phyloP scores from a whole-genome alignment of 2,888 invertebrate species.

The Ischnura elegans region DNA sequence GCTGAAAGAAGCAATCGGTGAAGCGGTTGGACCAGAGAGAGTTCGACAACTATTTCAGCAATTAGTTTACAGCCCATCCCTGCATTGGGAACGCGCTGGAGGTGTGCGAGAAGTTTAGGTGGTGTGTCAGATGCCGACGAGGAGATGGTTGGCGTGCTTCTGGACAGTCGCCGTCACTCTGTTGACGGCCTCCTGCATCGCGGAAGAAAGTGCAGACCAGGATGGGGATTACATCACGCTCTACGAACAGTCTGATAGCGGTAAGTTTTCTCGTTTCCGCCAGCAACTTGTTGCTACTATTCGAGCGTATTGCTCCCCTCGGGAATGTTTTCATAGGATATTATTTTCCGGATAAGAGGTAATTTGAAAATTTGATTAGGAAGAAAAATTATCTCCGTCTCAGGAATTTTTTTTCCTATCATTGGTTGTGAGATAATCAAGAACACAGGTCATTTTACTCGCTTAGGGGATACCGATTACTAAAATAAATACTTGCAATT shows the following conservation, averaged over 20 bases:
- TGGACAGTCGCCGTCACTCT: neutral
- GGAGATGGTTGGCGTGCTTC: neutral
- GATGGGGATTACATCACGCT: neutral
- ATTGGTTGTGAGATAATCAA: too few species aligned
- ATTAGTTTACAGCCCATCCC: too few species aligned
- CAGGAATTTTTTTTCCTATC: too few species aligned
- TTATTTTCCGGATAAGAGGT: too few species aligned
- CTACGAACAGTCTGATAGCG: neutral
- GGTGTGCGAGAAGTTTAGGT: neutral
- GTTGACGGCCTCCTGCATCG: neutral
- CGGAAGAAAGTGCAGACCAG: neutral
- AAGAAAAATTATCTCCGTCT: too few species aligned
- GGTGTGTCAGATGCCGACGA: conserved; percentile 23
- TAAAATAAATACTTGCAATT: too few species aligned
- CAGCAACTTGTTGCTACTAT: conserved; percentile 35
- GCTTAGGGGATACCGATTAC: too few species aligned
- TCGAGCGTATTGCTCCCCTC: neutral
- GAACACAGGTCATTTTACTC: too few species aligned
- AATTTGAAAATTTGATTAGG: too few species aligned
- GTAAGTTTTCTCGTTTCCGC: neutral
- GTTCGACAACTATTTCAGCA: neutral
- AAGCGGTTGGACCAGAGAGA: too few species aligned
- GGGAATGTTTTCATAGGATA: neutral
- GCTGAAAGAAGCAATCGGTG: neutral
- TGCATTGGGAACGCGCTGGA: neutral